These are phyloP conservation scores for Anoura caudifer DNA, from an alignment of 2,113 vertebrate genomes.

Conservation along the genomic window DNA sequence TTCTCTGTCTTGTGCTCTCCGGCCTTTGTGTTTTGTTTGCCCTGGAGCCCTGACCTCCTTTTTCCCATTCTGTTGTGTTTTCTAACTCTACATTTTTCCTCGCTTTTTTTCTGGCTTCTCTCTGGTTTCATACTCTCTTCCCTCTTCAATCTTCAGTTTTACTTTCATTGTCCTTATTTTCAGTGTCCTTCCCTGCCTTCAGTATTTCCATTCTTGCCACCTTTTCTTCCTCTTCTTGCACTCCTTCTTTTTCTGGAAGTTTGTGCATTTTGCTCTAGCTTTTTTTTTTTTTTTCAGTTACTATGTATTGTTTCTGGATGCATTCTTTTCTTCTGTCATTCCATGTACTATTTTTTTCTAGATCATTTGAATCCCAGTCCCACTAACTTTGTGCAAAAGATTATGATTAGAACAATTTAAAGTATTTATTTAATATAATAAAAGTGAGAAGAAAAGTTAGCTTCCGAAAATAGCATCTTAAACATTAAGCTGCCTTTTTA, in stretches of 20 bases:
- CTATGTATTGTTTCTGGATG: neutral
- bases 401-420: neutral
- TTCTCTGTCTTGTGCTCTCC: neutral
- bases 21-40: neutral
- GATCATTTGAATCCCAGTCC: neutral
- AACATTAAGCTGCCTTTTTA: neutral
- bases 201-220: neutral
- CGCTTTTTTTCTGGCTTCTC: neutral
- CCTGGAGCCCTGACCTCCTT: neutral
- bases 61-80: neutral
- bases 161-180: neutral
- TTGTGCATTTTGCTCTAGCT: neutral
- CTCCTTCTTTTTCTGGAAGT: neutral
- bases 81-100: neutral
- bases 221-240: neutral
- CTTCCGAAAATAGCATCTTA: conserved; percentile 17
- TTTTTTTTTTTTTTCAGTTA: neutral
- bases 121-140: neutral
- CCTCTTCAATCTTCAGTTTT: neutral
- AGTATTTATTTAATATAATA: conserved; percentile 5
- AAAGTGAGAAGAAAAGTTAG: neutral
- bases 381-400: neutral
- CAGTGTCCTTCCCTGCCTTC: neutral
- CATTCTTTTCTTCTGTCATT: neutral
- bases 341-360: neutral